Base-by-base conservation (phyloP, 2,113 vertebrate species). In the Eudyptes chrysolophus region DNA sequence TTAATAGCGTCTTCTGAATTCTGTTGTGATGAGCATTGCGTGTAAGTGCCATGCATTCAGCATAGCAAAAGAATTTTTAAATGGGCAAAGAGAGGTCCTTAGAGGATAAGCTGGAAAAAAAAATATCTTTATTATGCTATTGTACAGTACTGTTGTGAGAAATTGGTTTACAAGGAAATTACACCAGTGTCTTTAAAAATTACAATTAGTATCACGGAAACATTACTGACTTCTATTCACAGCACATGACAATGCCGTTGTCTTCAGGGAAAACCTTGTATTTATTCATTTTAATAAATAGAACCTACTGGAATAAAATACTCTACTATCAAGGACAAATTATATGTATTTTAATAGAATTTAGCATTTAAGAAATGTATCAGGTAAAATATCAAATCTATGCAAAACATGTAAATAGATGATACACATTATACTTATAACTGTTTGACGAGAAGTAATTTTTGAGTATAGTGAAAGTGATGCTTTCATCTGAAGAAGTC, bases 401-500 rank as follows among this genome's bases (percentile, higher is more conserved):
- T 57, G 22, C 5, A 6, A 36, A 82, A 60, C 6, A 22, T 91
- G 68, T 92, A 95, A 93, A 84, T 94, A 92, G 65, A 71, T 58
- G 36, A 51, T 70, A 72, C 69, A 44, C 42, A 19, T 87, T 81
- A 38, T 89, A 46, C 61, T 85, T 87, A 80, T 3, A 46, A 81
- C 58, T 92, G 82, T 86, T 89, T 92, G 87, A 92, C 0, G 1
- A 66, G 91, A 95, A 95, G 66, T 90, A 92, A 97, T 94, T 74
- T 93, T 93, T 78, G 44, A 71, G 32, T 55, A 26, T 64, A 92
- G 86, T 55, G 52, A 54, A 87, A 97, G 51, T 75, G 65, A 84
- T 94, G 92, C 92, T 97, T 97, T 96, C 78, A 84, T 95, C 69
- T 94, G 87, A 96, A 87, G 84, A 96, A 92, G 94, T 96, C 3